Percentiles rank a stretch among this genome's conserved stretches.
Evolutionary conservation across 2,888 invertebrate species (phyloP).

Genomic region (Dromius quadrimaculatus): DNA sequence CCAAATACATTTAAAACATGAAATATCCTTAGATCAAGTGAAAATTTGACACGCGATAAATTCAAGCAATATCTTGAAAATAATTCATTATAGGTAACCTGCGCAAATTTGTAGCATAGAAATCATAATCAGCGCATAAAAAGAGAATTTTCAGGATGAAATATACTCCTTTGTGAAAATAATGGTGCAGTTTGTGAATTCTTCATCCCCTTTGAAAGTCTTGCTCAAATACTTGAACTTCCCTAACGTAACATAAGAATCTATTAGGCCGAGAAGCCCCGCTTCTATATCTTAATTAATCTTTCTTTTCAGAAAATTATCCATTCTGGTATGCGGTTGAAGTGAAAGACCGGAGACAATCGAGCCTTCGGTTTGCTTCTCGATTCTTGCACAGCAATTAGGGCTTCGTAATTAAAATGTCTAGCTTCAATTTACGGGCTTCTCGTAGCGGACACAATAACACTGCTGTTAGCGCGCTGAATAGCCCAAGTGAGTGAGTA

Average conservation of each 20-base stretch:
- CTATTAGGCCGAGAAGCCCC: conserved; percentile 37
- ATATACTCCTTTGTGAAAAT: too few relatives aligned
- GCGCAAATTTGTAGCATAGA: too few relatives aligned
- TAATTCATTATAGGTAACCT: too few relatives aligned
- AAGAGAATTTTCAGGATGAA: too few relatives aligned
- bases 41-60: too few relatives aligned
- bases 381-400: conserved; percentile 52
- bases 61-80: too few relatives aligned
- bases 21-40: too few relatives aligned
- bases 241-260: conserved; percentile 23
- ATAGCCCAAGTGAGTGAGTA: not conserved
- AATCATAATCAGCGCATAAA: too few relatives aligned
- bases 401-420: conserved; percentile 54
- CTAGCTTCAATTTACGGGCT: conserved; percentile 53
- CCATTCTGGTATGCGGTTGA: conserved; percentile 40
- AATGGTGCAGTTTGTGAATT: too few relatives aligned
- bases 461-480: conserved; percentile 38
- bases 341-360: not conserved
- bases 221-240: conserved; percentile 38
- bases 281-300: conserved; percentile 50
- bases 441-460: conserved; percentile 44
- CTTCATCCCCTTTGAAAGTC: conserved; percentile 30
- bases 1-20: too few relatives aligned
- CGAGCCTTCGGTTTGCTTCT: conserved; percentile 29
- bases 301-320: conserved; percentile 51